Percentiles rank a stretch among this genome's conserved stretches.
Conservation (phyloP, 2,888 invertebrate genomes). For the Ochropleura plecta region DNA sequence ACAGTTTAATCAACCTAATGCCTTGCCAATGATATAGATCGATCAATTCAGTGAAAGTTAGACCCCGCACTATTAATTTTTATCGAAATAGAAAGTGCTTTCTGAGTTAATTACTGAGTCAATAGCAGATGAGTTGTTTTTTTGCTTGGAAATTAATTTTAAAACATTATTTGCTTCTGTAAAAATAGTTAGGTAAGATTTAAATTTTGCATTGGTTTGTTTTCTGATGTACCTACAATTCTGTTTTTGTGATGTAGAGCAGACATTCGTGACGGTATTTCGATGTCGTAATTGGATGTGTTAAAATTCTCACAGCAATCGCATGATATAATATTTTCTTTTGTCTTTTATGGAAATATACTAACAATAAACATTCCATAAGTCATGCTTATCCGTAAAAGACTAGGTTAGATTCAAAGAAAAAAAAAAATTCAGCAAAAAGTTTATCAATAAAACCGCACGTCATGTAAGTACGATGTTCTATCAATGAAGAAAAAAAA, state of each 20-base stretch:
- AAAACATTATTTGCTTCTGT: conserved; percentile 13
- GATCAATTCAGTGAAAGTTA: conserved; percentile 49
- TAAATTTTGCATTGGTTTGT: neutral
- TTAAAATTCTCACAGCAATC: conserved; percentile 3
- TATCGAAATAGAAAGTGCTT: conserved; percentile 62
- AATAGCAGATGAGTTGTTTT: conserved; percentile 40
- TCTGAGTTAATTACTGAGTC: conserved; percentile 50
- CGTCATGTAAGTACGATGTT: neutral
- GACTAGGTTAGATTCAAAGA: neutral
- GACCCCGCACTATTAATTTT: conserved; percentile 42
- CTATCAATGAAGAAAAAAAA: conserved; percentile 28
- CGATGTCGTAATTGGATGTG: neutral
- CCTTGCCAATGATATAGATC: conserved; percentile 34
- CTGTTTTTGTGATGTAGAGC: neutral
- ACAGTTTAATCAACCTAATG: conserved; percentile 31
- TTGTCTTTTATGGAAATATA: conserved; percentile 10
- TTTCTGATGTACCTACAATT: neutral
- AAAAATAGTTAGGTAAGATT: conserved; percentile 19
- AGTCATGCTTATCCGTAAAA: neutral
- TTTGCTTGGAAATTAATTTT: conserved; percentile 37
- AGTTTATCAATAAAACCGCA: neutral
- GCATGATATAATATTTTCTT: neutral
- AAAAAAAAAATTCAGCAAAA: conserved; percentile 1
- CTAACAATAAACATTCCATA: conserved; percentile 13
- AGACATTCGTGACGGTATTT: neutral